Evolutionary conservation across 1,140 invertebrate genomes (phyloP).

Genomic region (Drosophila nikananu): DNA sequence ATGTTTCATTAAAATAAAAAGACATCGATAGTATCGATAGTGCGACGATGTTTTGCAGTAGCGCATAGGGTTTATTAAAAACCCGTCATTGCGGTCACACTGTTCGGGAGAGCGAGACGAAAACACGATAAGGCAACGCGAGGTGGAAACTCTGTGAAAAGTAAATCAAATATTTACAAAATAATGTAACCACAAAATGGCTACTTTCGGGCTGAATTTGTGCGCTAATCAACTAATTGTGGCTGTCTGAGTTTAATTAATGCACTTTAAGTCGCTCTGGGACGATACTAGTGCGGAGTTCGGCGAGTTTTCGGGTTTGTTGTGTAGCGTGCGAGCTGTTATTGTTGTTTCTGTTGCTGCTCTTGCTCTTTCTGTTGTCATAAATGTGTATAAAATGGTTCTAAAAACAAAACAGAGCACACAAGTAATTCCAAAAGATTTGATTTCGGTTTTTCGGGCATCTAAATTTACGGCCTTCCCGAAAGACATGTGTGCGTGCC

Average conservation of each 20-base stretch:
- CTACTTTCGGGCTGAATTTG: slow-evolving; percentile 24
- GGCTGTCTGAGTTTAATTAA: background rate
- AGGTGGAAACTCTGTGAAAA: slow-evolving; percentile 44
- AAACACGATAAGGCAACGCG: slow-evolving; percentile 29
- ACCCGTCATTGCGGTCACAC: slow-evolving; percentile 23
- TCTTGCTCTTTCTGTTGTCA: slow-evolving; percentile 25
- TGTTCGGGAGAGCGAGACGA: slow-evolving; percentile 33
- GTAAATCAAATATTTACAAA: slow-evolving; percentile 62
- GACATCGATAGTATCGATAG: background rate
- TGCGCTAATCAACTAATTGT: slow-evolving; percentile 23
- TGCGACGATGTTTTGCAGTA: background rate
- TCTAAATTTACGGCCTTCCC: slow-evolving; percentile 54
- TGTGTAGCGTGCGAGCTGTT: slow-evolving; percentile 26
- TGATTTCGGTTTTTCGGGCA: slow-evolving; percentile 35
- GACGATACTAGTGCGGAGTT: slow-evolving; percentile 3
- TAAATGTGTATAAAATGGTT: slow-evolving; percentile 50
- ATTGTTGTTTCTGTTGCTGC: slow-evolving; percentile 26
- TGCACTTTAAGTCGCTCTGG: background rate
- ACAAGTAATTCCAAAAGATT: slow-evolving; percentile 33
- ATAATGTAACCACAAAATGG: slow-evolving; percentile 55
- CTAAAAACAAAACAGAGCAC: slow-evolving; percentile 61
- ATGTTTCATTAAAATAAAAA: background rate
- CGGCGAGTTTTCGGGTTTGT: slow-evolving; percentile 44
- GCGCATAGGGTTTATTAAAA: background rate
- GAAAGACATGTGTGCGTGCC: slow-evolving; percentile 39